These are phyloP conservation scores for Babyrousa celebensis DNA, from an alignment of 2,797 vertebrate species.

Conservation along the genomic window DNA sequence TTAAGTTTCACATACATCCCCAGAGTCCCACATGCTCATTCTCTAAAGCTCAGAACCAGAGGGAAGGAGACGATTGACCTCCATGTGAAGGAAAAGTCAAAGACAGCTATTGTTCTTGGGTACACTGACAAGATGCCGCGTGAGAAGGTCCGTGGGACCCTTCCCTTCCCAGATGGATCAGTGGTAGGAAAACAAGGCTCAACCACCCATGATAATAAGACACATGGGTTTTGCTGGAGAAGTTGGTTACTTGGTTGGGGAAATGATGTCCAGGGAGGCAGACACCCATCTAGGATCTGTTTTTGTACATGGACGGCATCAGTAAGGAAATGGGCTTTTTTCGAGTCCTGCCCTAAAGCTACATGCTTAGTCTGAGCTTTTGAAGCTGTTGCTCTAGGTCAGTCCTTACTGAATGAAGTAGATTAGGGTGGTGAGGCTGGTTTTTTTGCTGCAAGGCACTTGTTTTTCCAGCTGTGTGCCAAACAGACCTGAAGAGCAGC, in stretches of 20 bases:
- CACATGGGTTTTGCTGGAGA: background rate
- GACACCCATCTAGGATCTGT: background rate
- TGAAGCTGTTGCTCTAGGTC: background rate
- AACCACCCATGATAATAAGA: background rate
- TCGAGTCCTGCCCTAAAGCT: background rate
- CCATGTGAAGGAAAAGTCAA: background rate
- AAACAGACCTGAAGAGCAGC: background rate
- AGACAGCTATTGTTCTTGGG: background rate
- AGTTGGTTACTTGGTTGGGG: background rate
- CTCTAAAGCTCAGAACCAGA: background rate
- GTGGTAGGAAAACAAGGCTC: conserved; percentile 1
- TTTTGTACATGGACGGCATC: background rate
- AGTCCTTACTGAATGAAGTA: background rate
- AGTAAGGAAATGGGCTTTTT: background rate
- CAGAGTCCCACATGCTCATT: background rate
- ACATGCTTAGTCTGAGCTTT: background rate
- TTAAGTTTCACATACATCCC: background rate
- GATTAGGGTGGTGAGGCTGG: background rate
- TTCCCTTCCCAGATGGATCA: background rate
- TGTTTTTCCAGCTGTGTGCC: conserved; percentile 5
- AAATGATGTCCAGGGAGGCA: background rate
- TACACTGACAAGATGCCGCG: background rate
- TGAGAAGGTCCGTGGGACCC: background rate
- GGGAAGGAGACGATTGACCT: background rate
- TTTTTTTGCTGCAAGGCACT: background rate